Conservation (phyloP, 2,113 vertebrate species). For the Burhinus oedicnemus region DNA sequence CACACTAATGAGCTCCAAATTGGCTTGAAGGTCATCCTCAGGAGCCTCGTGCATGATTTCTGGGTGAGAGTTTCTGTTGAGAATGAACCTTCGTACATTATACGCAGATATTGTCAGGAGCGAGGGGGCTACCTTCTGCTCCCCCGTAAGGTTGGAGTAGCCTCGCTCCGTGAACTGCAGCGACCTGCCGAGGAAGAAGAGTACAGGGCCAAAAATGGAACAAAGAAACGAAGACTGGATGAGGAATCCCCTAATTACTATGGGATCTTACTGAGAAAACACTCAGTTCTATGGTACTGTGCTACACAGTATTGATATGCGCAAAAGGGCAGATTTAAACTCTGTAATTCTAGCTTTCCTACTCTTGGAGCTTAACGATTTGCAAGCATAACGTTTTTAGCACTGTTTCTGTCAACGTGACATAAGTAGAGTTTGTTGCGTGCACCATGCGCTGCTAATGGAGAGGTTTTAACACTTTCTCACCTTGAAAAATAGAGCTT, state of each 20-base stretch:
- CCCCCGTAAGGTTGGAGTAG: not conserved
- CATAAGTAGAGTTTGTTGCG: not conserved
- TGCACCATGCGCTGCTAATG: not conserved
- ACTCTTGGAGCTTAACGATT: not conserved
- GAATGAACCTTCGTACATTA: not conserved
- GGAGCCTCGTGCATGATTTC: not conserved
- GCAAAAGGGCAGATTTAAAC: not conserved
- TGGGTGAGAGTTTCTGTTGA: not conserved
- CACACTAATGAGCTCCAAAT: not conserved
- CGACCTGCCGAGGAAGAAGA: not conserved
- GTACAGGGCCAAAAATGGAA: not conserved
- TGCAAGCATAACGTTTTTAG: not conserved
- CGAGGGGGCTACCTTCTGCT: not conserved
- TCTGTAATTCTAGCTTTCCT: not conserved
- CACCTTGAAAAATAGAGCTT: not conserved
- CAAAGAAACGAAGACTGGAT: accelerated
- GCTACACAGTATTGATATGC: accelerated
- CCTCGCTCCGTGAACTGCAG: not conserved
- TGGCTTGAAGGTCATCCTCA: not conserved
- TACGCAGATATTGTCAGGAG: not conserved
- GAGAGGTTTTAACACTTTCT: not conserved
- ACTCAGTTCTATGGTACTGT: not conserved
- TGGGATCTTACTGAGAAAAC: not conserved
- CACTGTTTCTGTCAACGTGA: not conserved
- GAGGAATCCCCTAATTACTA: not conserved